These are phyloP conservation scores for Philhelius pedissequus DNA, from an alignment of 2,888 invertebrate genomes.

Conservation along the genomic window DNA sequence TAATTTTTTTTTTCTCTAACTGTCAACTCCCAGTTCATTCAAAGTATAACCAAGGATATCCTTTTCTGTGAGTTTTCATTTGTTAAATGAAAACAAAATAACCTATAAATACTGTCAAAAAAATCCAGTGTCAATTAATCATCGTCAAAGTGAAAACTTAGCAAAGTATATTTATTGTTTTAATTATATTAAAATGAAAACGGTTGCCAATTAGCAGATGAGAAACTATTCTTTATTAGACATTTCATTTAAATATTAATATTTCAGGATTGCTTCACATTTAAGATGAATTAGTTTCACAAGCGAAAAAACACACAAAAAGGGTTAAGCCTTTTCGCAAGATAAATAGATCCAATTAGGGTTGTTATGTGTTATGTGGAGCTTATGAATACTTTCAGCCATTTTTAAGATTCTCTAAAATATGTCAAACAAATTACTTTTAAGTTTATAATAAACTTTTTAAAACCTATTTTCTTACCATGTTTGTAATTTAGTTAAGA, in stretches of 20 bases:
- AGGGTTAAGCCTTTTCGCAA: conserved; percentile 22
- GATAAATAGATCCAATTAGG: conserved; percentile 42
- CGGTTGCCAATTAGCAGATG: conserved; percentile 15
- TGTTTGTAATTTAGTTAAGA: too few species aligned
- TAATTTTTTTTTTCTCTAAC: not conserved
- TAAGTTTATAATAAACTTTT: conserved; percentile 40
- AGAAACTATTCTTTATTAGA: conserved; percentile 33
- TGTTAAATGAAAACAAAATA: not conserved
- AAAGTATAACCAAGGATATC: not conserved
- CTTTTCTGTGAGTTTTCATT: not conserved
- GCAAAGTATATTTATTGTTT: conserved; percentile 28
- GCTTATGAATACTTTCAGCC: conserved; percentile 21
- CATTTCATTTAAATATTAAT: conserved; percentile 37
- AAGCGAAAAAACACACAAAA: not conserved
- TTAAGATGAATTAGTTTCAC: conserved; percentile 1
- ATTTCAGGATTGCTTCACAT: conserved; percentile 20
- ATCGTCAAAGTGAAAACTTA: conserved; percentile 29
- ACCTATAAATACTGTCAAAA: conserved; percentile 27
- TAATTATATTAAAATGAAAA: not conserved
- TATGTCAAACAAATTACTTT: conserved; percentile 42
- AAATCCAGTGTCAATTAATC: conserved; percentile 48
- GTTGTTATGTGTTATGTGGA: not conserved
- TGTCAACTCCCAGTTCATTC: not conserved
- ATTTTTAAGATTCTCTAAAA: not conserved
- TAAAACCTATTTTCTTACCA: not conserved